These are phyloP conservation scores for Abrostola triplasia DNA, from an alignment of 2,888 invertebrate genomes.

Conservation along the genomic window DNA sequence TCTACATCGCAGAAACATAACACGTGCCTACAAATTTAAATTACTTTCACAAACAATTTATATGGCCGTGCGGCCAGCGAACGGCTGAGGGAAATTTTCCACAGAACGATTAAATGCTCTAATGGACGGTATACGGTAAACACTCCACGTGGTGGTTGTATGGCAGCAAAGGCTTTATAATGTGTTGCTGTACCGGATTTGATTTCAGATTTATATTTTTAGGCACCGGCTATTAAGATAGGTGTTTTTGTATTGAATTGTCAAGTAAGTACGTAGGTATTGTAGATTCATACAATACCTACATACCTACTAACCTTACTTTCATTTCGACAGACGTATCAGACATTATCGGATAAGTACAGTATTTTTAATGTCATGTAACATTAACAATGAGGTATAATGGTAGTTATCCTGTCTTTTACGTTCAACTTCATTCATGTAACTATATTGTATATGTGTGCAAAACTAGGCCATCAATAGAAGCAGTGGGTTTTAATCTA, in stretches of 20 bases:
- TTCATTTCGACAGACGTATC: too few species aligned
- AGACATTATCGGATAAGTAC: too few species aligned
- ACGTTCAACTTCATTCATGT: too few species aligned
- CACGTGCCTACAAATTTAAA: constrained; percentile 9
- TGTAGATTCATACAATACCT: too few species aligned
- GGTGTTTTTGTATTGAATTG: constrained; percentile 1
- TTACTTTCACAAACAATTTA: constrained; percentile 8
- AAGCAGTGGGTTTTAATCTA: too few species aligned
- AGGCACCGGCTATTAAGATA: neutral
- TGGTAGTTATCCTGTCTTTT: too few species aligned
- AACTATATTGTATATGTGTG: too few species aligned
- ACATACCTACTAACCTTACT: too few species aligned
- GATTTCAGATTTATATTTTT: neutral
- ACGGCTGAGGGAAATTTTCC: constrained; percentile 10
- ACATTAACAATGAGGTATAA: too few species aligned
- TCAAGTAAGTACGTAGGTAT: too few species aligned
- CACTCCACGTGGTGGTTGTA: constrained; percentile 8
- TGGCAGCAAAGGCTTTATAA: constrained; percentile 9
- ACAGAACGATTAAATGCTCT: constrained; percentile 22
- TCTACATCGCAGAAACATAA: neutral
- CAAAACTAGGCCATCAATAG: too few species aligned
- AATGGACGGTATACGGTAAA: constrained; percentile 23
- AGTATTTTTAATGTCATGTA: too few species aligned
- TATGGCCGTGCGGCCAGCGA: neutral
- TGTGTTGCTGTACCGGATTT: neutral